Evolutionary conservation across 2,113 vertebrate genomes (phyloP), one percentile per base, ranked within the genome.

Genomic region (Pantherophis guttatus): DNA sequence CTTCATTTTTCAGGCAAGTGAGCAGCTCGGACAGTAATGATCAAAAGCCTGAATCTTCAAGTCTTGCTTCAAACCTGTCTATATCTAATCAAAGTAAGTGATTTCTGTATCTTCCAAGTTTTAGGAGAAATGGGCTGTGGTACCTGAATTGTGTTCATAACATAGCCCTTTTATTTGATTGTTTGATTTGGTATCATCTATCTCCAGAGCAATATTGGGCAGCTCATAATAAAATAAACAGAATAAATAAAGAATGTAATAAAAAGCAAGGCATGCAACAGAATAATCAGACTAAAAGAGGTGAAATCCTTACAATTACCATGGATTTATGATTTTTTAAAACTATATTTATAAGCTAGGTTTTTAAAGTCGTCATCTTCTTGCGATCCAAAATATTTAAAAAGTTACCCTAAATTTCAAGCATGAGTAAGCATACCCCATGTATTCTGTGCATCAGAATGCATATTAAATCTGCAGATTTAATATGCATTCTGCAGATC

Each of bases 41-140:
- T 94, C 97, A 98, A 97, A 98, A 98, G 96, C 95, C 97, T 13
- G 98, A 98, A 97, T 95, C 98, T 62, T 96, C 98, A 96, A 97
- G 94, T 85, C 97, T 98, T 96, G 97, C 94, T 88, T 97, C 98
- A 96, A 97, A 97, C 95, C 97, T 98, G 94, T 90, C 97, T 93
- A 97, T 98, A 95, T 98, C 98, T 91, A 97, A 96, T 94, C 98
- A 98, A 96, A 98, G 98, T 98, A 96, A 98, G 98, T 98, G 96
- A 75, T 33, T n/a, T 90, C 52, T 90, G 90, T 10, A 52, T 96
- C 70, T 86, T 91, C 33, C 9, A 50, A 6, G 19, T 23, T 93
- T 54, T 50, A 81, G 9, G 57, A 88, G 8, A n/a, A 70, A 8
- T 13, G 24, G 15, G 12, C 5, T 33, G 17, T 5, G 55, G 48